Evolutionary conservation across 2,888 invertebrate genomes (phyloP).

Genomic region (Oscheius sp.): DNA sequence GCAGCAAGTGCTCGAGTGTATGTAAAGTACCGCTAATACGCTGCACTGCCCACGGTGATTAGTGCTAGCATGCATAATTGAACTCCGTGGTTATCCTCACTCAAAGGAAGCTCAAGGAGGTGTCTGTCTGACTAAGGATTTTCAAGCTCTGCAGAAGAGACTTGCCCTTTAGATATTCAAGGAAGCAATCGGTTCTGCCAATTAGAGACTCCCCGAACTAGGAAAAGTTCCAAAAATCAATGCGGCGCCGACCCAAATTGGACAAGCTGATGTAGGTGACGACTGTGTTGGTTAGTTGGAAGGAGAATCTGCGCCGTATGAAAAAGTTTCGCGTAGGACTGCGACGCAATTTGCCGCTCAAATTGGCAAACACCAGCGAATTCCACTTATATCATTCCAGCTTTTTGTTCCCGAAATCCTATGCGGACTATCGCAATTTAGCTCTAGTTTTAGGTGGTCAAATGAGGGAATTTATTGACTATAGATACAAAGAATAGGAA

Average conservation of each 20-base stretch:
- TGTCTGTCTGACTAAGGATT: not conserved
- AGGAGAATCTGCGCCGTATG: not conserved
- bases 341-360: slow-evolving; percentile 22
- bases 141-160: too few relatives aligned
- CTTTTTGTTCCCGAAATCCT: not conserved
- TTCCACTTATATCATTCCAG: not conserved
- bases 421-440: too few relatives aligned
- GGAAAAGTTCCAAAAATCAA: slow-evolving; percentile 15
- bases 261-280: slow-evolving; percentile 35
- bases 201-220: not conserved
- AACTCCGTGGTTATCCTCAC: not conserved
- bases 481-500: too few relatives aligned
- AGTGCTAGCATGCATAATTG: slow-evolving; percentile 29
- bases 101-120: too few relatives aligned
- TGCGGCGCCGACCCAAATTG: slow-evolving; percentile 25
- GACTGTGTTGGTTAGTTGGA: slow-evolving; percentile 2
- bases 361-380: slow-evolving; percentile 25
- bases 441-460: too few relatives aligned
- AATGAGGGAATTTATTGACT: too few relatives aligned
- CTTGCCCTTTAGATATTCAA: not conserved
- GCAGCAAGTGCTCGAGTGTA: not conserved
- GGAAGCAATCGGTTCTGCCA: not conserved
- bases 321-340: slow-evolving; percentile 12
- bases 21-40: slow-evolving; percentile 17
- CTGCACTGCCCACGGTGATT: slow-evolving; percentile 25